These are phyloP conservation scores for Raja brachyura DNA, from an alignment of 2,113 vertebrate species.

Conservation along the genomic window DNA sequence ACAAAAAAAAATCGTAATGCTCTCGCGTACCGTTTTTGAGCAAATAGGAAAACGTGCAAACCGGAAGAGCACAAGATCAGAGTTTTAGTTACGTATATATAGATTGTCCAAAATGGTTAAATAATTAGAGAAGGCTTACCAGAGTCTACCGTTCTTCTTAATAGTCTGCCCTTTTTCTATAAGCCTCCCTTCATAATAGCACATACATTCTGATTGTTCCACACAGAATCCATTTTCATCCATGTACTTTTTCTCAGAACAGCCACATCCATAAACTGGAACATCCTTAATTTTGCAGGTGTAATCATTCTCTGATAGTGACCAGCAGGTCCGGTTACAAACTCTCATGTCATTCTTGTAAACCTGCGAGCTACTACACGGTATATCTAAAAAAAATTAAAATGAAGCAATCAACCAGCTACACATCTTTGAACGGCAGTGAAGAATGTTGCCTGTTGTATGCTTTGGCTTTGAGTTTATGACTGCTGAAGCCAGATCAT, in stretches of 20 bases:
- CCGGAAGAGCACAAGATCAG: no score
- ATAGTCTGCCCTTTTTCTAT: conserved; percentile 7
- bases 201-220: not conserved
- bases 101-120: not conserved
- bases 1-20: no score
- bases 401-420: not conserved
- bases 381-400: not conserved
- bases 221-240: conserved; percentile 18
- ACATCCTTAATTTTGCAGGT: conserved; percentile 3
- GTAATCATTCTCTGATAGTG: conserved; percentile 26
- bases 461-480: not conserved
- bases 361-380: not conserved
- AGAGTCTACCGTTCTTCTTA: not conserved
- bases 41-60: no score
- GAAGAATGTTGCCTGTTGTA: not conserved
- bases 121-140: conserved; percentile 3
- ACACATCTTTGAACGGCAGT: not conserved
- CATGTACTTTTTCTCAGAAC: conserved; percentile 5
- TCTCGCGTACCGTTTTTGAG: no score
- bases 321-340: conserved; percentile 11
- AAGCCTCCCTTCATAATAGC: not conserved
- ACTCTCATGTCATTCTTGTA: conserved; percentile 25
- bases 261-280: conserved; percentile 28
- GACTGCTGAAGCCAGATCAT: not conserved
- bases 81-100: no score